Conservation (phyloP, 2,113 vertebrate species). For the Brachypodius melanocephalos region DNA sequence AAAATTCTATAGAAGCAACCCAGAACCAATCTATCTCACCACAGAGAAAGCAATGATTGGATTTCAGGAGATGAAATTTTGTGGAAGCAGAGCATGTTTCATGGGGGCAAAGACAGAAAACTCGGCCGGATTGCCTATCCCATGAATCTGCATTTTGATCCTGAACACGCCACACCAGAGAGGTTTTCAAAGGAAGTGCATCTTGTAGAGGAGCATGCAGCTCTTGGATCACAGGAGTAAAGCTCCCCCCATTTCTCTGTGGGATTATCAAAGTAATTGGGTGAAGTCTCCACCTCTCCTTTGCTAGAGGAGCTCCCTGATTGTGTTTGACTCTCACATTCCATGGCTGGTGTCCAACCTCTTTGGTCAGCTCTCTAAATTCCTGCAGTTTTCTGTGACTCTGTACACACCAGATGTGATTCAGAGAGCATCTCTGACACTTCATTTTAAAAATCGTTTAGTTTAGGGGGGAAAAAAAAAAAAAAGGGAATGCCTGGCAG, state of each 20-base stretch:
- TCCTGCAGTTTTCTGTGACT: neutral
- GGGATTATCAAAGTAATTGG: neutral
- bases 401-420: neutral
- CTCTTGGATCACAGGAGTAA: neutral
- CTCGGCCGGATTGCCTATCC: neutral
- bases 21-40: neutral
- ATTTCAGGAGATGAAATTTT: neutral
- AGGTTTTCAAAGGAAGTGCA: neutral
- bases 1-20: fast-evolving
- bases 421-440: neutral
- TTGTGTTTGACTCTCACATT: neutral
- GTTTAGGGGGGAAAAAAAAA: neutral
- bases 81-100: neutral
- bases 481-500: neutral
- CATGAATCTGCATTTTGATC: neutral
- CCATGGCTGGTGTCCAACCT: neutral
- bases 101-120: neutral
- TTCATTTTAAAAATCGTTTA: neutral
- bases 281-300: neutral
- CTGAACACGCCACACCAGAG: neutral
- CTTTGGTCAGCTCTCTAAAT: neutral
- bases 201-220: neutral
- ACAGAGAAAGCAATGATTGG: neutral
- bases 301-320: neutral
- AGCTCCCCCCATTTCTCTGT: neutral